Percentiles rank a stretch among this genome's conserved stretches.
These are phyloP conservation scores for Micromesistius poutassou DNA, from an alignment of 2,797 vertebrate species.

Conservation along the genomic window DNA sequence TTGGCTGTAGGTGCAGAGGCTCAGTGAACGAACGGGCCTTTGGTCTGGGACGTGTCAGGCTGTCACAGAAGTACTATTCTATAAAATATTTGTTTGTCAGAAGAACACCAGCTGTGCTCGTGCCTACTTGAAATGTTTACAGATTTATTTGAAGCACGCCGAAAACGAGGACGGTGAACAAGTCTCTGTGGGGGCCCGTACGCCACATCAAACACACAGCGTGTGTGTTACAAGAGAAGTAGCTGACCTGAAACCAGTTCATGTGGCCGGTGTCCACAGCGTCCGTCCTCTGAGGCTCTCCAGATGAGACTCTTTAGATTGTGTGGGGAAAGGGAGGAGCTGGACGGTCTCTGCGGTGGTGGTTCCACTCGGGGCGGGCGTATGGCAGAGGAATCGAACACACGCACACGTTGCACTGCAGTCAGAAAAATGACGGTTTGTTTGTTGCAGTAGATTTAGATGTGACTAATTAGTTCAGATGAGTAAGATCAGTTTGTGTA, in stretches of 20 bases:
- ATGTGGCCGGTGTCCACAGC: background rate
- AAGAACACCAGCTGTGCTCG: too few relatives aligned
- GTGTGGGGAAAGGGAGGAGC: background rate
- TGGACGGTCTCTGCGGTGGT: background rate
- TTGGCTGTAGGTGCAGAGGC: too few relatives aligned
- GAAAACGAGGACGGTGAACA: background rate
- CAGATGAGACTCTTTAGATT: background rate
- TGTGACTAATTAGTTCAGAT: background rate
- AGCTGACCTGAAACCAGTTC: background rate
- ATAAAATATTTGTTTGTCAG: too few relatives aligned
- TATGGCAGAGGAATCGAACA: background rate
- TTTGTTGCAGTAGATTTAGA: background rate
- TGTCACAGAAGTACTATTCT: too few relatives aligned
- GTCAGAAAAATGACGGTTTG: slow-evolving; percentile 37
- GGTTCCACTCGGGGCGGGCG: background rate
- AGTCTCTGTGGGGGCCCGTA: background rate
- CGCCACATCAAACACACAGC: background rate
- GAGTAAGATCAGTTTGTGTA: background rate
- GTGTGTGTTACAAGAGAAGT: background rate
- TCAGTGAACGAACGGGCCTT: too few relatives aligned
- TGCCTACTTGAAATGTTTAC: background rate
- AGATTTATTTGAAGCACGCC: background rate
- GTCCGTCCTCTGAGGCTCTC: background rate
- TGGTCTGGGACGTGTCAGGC: too few relatives aligned
- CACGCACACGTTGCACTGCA: slow-evolving; percentile 10